These are phyloP conservation scores for Catostomus latipinnis DNA, from an alignment of 2,797 vertebrate species.

Conservation along the genomic window DNA sequence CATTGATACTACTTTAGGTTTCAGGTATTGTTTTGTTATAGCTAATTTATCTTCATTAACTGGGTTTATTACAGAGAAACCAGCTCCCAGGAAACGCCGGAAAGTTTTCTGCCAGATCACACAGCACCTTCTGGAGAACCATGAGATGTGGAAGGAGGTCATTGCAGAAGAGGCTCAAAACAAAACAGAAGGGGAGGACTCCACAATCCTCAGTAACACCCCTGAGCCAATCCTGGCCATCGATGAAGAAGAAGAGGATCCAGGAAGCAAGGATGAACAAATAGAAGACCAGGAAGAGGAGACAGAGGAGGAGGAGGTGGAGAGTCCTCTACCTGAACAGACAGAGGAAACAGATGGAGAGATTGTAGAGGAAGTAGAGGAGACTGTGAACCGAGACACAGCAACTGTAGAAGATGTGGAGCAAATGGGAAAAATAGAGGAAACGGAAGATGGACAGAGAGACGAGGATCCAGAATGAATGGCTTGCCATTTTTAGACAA, in stretches of 20 bases:
- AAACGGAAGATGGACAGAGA: conserved; percentile 60
- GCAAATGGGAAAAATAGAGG: conserved; percentile 63
- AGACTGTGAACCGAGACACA: conserved; percentile 63
- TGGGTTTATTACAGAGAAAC: conserved; percentile 70
- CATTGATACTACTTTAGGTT: no score
- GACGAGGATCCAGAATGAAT: conserved; percentile 69
- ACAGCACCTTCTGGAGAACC: conserved; percentile 94
- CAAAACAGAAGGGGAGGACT: conserved; percentile 74
- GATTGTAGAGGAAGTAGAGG: conserved; percentile 53
- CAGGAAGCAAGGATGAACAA: conserved; percentile 78
- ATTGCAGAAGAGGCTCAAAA: conserved; percentile 86
- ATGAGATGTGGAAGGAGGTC: conserved; percentile 98
- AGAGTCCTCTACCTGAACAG: conserved; percentile 16
- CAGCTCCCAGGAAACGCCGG: conserved; percentile 81
- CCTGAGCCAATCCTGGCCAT: conserved; percentile 92
- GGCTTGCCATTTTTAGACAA: conserved; percentile 63
- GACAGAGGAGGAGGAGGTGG: conserved; percentile 22
- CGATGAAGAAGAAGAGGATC: conserved; percentile 93
- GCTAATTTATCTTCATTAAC: no score
- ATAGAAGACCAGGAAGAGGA: conserved; percentile 61
- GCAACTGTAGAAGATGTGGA: conserved; percentile 57
- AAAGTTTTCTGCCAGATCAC: conserved; percentile 96
- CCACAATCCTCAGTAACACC: conserved; percentile 74
- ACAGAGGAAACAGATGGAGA: conserved; percentile 14
- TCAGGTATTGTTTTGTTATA: no score